Base-by-base conservation (phyloP, 2,113 vertebrate genomes). In the Narcine bancroftii region DNA sequence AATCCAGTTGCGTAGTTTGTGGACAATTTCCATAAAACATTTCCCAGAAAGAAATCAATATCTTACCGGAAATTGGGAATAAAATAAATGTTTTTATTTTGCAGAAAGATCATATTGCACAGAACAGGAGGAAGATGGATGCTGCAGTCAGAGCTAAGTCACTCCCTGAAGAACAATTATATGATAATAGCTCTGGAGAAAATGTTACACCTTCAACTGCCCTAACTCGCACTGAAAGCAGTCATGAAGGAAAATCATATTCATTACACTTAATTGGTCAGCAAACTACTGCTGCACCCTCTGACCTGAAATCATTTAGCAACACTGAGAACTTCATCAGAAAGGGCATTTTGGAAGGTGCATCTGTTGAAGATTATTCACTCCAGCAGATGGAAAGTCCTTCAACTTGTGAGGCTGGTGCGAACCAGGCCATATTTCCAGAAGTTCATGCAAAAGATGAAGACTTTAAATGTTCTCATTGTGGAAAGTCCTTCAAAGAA, bases 401-500 rank as follows among this genome's bases (percentile, higher is more conserved):
- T 53, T 87, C 81, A 87, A 60, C 53, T 53, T 50, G 79, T 13
- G 47, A 9, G 29, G 47, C 45, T n/a, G 50, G 29, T 56, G 50
- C 33, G 50, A 56, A 83, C 26, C 11, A 53, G 79, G 10, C 47
- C 53, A 60, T 17, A 13, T 53, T 53, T 83, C 79, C 79, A 53
- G 45, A 33, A 87, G 81, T 60, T 36, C n/a, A 2, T 63, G 81
- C 5, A 6, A 13, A 60, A 17, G 33, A 24, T 60, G 81, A 87
- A 63, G 11, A 87, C 36, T 63, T 87, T 33, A 87, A 60, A 36
- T 87, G 81, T 33, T 60, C 81, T 9, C 53, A n/a, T 24, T 87
- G 81, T 21, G 81, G 36, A 87, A 87, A 87, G 81, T 60, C 81
- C 81, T 87, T 87, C 53, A 36, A 36, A 21, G 50, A 87, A 56